Base-by-base conservation (phyloP, 2,797 vertebrate genomes). In the Anabacerthia variegaticeps region DNA sequence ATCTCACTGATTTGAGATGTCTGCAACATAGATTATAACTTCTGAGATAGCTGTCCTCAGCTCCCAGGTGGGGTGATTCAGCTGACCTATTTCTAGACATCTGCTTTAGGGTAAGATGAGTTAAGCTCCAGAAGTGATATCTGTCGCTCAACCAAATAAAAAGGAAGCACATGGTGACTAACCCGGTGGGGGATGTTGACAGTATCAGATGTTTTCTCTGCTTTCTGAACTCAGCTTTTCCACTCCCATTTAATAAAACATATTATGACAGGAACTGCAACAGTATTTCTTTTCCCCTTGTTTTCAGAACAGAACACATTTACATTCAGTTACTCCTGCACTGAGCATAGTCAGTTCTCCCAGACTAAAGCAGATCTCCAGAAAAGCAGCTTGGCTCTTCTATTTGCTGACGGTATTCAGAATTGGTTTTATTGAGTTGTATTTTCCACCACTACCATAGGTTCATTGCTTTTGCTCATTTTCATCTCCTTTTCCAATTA, bases 21-120 rank as follows among this genome's bases (percentile, higher is more conserved):
- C 92, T 95, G 86, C 51, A 79, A 18, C 18, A 48, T 0, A 79
- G 86, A 89, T 92, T 92, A 73, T 76, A 72, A 87, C 43, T 92
- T 85, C 80, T 91, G 89, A 87, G 86, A 93, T 39, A 91, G 51
- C 39, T 87, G 77, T 87, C 51, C 77, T 58, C 71, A 85, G 16
- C 74, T 87, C 39, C 63, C 81, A 79, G 74, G 62, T 73, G 44
- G 27, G 54, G 20, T 96, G 89, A 95, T 79, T 96, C 92, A 92
- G 43, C 68, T 84, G 79, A 91, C 95, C 84, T 95, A 93, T 96
- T 96, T 96, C 88, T 95, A 95, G 96, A 85, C 58, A 87, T 54
- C 58, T 94, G 89, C 84, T 91, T 84, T 68, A 82, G 84, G 41
- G 46, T 62, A 84, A 66, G 43, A 95, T 93, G 86, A 94, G 77